Base-by-base conservation (phyloP, 2,113 vertebrate genomes). In the Carassius gibelio region DNA sequence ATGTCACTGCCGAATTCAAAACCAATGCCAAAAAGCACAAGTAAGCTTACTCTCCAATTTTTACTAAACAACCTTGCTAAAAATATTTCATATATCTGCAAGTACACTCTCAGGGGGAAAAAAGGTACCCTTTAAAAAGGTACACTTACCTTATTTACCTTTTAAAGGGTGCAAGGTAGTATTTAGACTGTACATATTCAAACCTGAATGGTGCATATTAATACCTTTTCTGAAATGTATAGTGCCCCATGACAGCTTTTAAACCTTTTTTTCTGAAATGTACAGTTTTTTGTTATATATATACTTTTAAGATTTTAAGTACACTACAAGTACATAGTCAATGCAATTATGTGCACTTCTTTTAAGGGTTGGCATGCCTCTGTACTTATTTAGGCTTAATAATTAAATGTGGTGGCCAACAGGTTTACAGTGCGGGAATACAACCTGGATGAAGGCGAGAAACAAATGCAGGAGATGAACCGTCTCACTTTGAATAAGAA, bases 341-440 rank as follows among this genome's bases (percentile, higher is more conserved):
- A 59, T 19, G 1, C 55, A 59, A 19, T 59, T 57, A 57, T 2
- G 5, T 57, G 48, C 48, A 14, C 55, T 61, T n/a, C 19, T 61
- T 61, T 21, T 59, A 21, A 59, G 19, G 19, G 2, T n/a, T 61
- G 21, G 30, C 30, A 61, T n/a, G 3, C 30, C 8, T 45, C 36
- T 72, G 30, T 30, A 30, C 1, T 30, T 30, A 9, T 72, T 5
- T 38, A 48, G 11, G n/a, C 62, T 81, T 34, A 1, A 30, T 15
- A 30, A 17, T 17, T 19, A 69, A 45, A 64, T 91, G 26, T 91
- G 89, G 86, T 90, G 76, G 84, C 80, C 82, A 75, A 78, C 88
- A 99, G 98, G 94, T 99, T 99, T 92, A 95, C 87, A 1, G 95
- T 99, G 85, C 95, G 96, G 5, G 96, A 98, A 80, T 97, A 96